Evolutionary conservation across 64 coral and sea anemone species (phyloP).

Genomic region (Stichodactyla mertensii): DNA sequence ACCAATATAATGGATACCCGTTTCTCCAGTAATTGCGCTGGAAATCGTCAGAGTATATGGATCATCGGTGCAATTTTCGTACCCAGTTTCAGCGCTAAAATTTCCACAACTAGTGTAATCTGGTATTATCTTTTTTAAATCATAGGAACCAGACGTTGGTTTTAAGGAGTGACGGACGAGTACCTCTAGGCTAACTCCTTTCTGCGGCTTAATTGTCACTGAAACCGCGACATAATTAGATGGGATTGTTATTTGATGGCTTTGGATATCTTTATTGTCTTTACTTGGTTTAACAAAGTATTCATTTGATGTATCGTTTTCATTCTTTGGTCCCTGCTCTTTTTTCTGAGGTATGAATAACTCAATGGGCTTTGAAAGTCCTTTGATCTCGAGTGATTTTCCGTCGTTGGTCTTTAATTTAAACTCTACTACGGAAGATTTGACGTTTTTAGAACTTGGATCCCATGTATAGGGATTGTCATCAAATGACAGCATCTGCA

Average conservation of each 20-base stretch:
- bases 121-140: slow-evolving; percentile 43
- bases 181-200: slow-evolving; percentile 38
- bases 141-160: slow-evolving; percentile 52
- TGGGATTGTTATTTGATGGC: slow-evolving; percentile 63
- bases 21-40: slow-evolving; percentile 53
- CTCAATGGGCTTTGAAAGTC: slow-evolving; percentile 63
- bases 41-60: slow-evolving; percentile 56
- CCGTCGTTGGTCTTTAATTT: slow-evolving; percentile 66
- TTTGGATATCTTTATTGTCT: slow-evolving; percentile 58
- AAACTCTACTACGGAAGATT: slow-evolving; percentile 73
- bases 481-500: slow-evolving; percentile 66
- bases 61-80: slow-evolving; percentile 57
- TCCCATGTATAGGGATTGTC: slow-evolving; percentile 90
- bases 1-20: slow-evolving; percentile 70
- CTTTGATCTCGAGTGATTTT: slow-evolving; percentile 45
- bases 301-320: slow-evolving; percentile 26
- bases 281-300: slow-evolving; percentile 74
- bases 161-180: slow-evolving; percentile 42
- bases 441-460: slow-evolving; percentile 58
- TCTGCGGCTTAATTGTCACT: slow-evolving; percentile 47
- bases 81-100: background rate
- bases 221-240: slow-evolving; percentile 49
- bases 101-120: slow-evolving; percentile 53
- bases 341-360: slow-evolving; percentile 56
- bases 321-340: slow-evolving; percentile 24